Conservation (phyloP, 2,113 vertebrate genomes). For the Cynoglossus semilaevis region DNA sequence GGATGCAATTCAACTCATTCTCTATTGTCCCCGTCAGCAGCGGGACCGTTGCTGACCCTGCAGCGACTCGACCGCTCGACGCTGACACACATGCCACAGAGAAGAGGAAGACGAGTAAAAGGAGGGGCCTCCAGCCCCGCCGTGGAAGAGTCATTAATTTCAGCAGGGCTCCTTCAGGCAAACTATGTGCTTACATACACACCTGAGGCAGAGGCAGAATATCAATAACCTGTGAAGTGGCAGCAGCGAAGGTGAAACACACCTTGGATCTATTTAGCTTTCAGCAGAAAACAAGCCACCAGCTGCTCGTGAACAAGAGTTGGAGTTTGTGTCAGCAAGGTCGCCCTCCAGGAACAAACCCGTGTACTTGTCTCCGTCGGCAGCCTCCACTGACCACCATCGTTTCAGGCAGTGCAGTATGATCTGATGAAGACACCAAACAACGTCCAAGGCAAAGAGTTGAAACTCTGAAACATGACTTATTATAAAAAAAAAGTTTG, state of each 20-base stretch:
- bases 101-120: neutral
- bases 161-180: constrained; percentile 35
- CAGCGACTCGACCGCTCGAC: constrained; percentile 6
- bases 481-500: too few species aligned
- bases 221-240: constrained; percentile 38
- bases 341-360: constrained; percentile 14
- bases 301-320: constrained; percentile 29
- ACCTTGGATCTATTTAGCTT: constrained; percentile 33
- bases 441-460: too few species aligned
- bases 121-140: constrained; percentile 2
- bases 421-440: neutral
- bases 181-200: constrained; percentile 7
- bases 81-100: neutral
- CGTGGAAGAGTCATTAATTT: constrained; percentile 44
- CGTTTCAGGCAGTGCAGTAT: neutral
- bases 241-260: constrained; percentile 38
- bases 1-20: too few species aligned
- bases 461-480: too few species aligned
- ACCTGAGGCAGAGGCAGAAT: constrained; percentile 33
- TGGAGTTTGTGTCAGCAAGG: constrained; percentile 20
- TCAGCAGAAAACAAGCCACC: constrained; percentile 25
- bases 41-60: neutral
- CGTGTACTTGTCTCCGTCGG: neutral
- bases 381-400: neutral
- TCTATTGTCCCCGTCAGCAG: neutral